phyloP scores from a whole-genome alignment of 1,140 invertebrate genomes.

The Kradibia gibbosae region DNA sequence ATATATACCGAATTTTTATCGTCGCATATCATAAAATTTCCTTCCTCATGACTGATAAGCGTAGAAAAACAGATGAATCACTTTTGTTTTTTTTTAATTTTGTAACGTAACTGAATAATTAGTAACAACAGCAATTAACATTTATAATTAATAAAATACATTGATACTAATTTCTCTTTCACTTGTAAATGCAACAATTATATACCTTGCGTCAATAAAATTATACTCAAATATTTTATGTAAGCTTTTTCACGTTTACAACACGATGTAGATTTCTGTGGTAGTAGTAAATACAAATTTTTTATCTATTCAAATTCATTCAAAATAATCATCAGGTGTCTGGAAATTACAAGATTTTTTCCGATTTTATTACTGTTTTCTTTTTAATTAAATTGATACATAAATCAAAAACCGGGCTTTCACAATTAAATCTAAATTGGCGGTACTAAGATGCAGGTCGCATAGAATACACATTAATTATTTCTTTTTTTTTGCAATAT shows the following conservation, averaged over 20 bases:
- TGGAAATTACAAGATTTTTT: no score
- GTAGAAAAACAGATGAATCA: background rate
- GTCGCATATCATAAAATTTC: background rate
- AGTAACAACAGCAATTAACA: background rate
- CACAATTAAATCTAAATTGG: constrained; percentile 5
- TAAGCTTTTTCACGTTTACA: background rate
- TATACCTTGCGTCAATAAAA: background rate
- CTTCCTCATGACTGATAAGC: background rate
- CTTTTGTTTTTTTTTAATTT: background rate
- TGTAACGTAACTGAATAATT: background rate
- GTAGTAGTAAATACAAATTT: background rate
- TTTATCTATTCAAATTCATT: background rate
- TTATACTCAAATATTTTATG: no score
- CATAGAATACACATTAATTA: constrained; percentile 49
- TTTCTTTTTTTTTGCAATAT: constrained; percentile 33
- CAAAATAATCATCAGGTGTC: no score
- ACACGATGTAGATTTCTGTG: background rate
- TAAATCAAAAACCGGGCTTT: no score
- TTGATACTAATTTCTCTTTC: background rate
- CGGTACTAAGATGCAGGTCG: constrained; percentile 24
- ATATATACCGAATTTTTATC: background rate
- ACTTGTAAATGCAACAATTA: background rate
- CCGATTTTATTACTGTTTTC: no score
- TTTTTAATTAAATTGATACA: no score
- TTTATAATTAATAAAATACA: background rate